Base-by-base conservation (phyloP, 2,888 invertebrate genomes). In the Melieria crassipennis region DNA sequence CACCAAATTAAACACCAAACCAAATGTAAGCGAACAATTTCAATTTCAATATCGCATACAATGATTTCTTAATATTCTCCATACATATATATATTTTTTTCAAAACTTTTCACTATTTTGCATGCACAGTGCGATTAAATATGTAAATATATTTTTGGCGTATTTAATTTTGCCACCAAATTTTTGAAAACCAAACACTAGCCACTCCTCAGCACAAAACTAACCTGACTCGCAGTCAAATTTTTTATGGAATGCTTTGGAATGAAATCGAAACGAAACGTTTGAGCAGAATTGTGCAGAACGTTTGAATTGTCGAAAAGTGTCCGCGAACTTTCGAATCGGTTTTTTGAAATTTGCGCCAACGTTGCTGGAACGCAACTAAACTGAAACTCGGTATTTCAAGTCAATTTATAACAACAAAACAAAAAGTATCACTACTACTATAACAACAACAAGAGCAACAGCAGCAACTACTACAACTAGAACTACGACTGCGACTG, bases 361-460 rank as follows among this genome's bases (percentile, higher is more conserved):
- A 82, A 79, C 82, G 84, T 83, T 83, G 82, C 84, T 85, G 81
- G 83, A 83, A 82, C 81, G 80, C 83, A 79, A 85, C 86, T 85
- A 83, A 83, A 81, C 83, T 82, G 80, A 79, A 82, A 80, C 77
- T 76, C 78, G 74, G 76, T 80, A 73, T 84, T 81, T 79, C 82
- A 80, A 79, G 78, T 83, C 82, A 85, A 83, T 85, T 85, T 85
- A 85, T 85, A 85, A 85, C 82, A 81, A 82, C 79, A 82, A 78
- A 76, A 68, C 57, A 69, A 62, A 65, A 48, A 30, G 30, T 30
- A 43, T 61, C 42, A 50, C 30, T 61, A 13, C 45, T 61, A 69
- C 47, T 46, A 63, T 61, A 60, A 70, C 52, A 42, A 46, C 66
- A 65, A 13, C 10, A 11, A 60, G 56, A 69, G 16, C 13, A 69